Base-by-base conservation (phyloP, 2,888 invertebrate genomes). In the Ennomos quercinarius region DNA sequence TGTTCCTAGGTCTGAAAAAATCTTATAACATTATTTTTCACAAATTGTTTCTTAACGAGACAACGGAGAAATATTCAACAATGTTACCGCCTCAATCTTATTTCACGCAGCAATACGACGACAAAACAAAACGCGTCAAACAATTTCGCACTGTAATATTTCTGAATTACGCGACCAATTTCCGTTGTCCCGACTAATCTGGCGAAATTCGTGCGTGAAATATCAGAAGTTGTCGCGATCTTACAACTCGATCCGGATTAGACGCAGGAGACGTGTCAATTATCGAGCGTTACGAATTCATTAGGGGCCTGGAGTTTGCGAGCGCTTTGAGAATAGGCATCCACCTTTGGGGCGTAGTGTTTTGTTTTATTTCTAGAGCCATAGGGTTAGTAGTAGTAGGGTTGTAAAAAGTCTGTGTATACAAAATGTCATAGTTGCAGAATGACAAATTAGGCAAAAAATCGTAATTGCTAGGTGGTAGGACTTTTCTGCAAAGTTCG, bases 211-310 rank as follows among this genome's bases (percentile, higher is more conserved):
- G 77, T 79, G 82, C 83, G 85, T 80, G 84, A 86, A 87, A 86
- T 84, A 86, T 87, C 84, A 83, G 80, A 83, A 84, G 82, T 85
- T 84, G 77, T 78, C 73, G 77, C 76, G 79, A 80, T 79, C 77
- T 81, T 50, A 52, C 34, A 78, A 76, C 75, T 70, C 70, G 74
- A 74, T 73, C 71, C 70, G 71, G 81, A 79, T 81, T 76, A 80
- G 77, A 75, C 77, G 71, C 72, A 65, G 66, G 63, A 77, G 77
- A 84, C 80, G 80, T 83, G 85, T 84, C 86, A 85, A 86, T 84
- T 86, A 84, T 78, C 77, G 75, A 74, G 71, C 77, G 78, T 78
- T 77, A 74, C 78, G 75, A 76, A 79, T 79, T 81, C 77, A 84
- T 83, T 83, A 81, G 67, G 42, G 35, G 44, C 48, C 49, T 44